A percentile compares a stretch with the other conserved stretches of the same genome.
Evolutionary conservation across 2,797 vertebrate genomes (phyloP).

Genomic region (Melanotaenia boesemani): DNA sequence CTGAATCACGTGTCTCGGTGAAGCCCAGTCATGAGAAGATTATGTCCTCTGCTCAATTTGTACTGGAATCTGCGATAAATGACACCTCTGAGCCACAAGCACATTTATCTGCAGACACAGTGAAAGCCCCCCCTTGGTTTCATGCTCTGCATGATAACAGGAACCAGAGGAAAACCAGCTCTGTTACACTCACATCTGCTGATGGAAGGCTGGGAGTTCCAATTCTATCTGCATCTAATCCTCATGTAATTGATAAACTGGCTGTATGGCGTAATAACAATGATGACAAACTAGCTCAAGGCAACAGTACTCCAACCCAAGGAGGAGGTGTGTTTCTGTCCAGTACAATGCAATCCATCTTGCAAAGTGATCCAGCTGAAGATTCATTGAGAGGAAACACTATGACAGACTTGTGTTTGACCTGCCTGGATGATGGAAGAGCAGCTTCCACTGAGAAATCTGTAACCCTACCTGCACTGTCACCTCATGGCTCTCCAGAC

Average conservation of each 20-base stretch:
- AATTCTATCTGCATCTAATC: slow-evolving; percentile 66
- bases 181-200: slow-evolving; percentile 63
- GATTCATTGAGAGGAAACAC: slow-evolving; percentile 40
- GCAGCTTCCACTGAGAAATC: slow-evolving; percentile 44
- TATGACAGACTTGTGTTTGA: slow-evolving; percentile 63
- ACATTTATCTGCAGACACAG: slow-evolving; percentile 52
- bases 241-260: slow-evolving; percentile 70
- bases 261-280: slow-evolving; percentile 37
- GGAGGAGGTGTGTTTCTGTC: slow-evolving; percentile 30
- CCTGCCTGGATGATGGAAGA: slow-evolving; percentile 55
- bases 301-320: slow-evolving; percentile 45
- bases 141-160: slow-evolving; percentile 57
- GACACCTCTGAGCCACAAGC: slow-evolving; percentile 46
- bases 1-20: slow-evolving; percentile 48
- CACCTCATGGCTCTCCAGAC: slow-evolving; percentile 27
- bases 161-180: slow-evolving; percentile 60
- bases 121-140: slow-evolving; percentile 57
- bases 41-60: slow-evolving; percentile 45
- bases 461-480: slow-evolving; percentile 27
- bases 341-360: slow-evolving; percentile 49
- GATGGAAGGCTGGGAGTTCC: slow-evolving; percentile 46
- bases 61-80: slow-evolving; percentile 64
- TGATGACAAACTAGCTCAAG: slow-evolving; percentile 61
- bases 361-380: slow-evolving; percentile 44
- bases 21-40: slow-evolving; percentile 62